Evolutionary conservation across 1,140 invertebrate species (phyloP), one percentile per base, ranked within the genome.

Genomic region (Planococcus citri): DNA sequence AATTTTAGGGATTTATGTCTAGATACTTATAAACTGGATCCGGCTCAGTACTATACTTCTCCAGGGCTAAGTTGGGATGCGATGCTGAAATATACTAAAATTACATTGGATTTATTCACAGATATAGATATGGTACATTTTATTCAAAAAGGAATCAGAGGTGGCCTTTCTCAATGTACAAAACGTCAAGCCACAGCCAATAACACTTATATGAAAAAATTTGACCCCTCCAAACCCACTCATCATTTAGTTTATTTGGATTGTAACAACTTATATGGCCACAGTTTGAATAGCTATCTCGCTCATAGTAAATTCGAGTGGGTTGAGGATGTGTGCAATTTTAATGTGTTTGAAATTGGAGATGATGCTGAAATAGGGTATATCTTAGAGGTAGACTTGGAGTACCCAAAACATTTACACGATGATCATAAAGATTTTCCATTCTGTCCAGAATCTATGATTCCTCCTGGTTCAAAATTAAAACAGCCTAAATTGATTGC

Each of bases 51-150:
- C 25, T 60, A 9, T n/a, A 25, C 64, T 12, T 8, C 25, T n/a
- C 64, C 64, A 29, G 64, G 22, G 3, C 25, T 25, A 22, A 22
- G 22, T 25, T 68, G 9, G n/a, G 76, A 78, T 72, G 74, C 75
- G 20, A 77, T 78, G 76, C 72, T 80, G 64, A 78, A 76, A 71
- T 71, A 73, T 64, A 78, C 76, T 2, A 58, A 73, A 70, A 69
- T 76, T 17, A 60, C 75, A 71, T 69, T 79, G 27, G 75, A 80
- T 72, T 27, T 81, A 8, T 72, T 80, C 17, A 76, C 74, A 12
- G 79, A 80, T 73, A 67, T 75, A 58, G 75, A 78, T 57, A 78
- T 78, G 75, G 33, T 77, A 17, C n/a, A n/a, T n/a, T n/a, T n/a
- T n/a, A n/a, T n/a, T n/a, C n/a, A n/a, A n/a, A n/a, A n/a, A n/a